phyloP scores from a whole-genome alignment of 2,888 invertebrate species.

The Oscheius sp. region DNA sequence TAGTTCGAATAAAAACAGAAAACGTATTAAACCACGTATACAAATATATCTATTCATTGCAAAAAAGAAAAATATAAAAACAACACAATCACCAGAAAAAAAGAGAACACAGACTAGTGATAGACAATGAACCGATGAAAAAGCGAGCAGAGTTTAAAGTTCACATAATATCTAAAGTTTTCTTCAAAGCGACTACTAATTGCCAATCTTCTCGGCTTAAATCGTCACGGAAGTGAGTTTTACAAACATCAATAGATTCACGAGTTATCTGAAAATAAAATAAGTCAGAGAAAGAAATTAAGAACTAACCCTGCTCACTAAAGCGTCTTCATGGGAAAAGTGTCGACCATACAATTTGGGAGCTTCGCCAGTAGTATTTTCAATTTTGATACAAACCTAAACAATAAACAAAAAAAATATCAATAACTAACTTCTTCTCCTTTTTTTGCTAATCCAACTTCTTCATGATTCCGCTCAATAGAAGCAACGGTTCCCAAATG shows the following conservation, averaged over 20 bases:
- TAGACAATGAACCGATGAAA: conserved; percentile 17
- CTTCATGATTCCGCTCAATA: conserved; percentile 93
- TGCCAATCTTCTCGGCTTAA: conserved; percentile 96
- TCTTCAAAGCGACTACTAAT: conserved; percentile 96
- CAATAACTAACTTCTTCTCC: conserved; percentile 76
- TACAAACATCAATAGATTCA: conserved; percentile 97
- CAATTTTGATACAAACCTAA: conserved; percentile 85
- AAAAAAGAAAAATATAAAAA: not conserved
- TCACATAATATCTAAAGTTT: conserved; percentile 84
- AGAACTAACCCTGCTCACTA: conserved; percentile 81
- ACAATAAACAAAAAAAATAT: not conserved
- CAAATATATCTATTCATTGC: not conserved
- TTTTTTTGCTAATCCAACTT: conserved; percentile 90
- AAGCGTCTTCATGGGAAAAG: conserved; percentile 92
- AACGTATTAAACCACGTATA: not conserved
- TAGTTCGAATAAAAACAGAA: not conserved
- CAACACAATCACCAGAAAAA: conserved; percentile 13
- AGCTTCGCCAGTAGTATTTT: conserved; percentile 94
- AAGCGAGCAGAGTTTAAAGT: not conserved
- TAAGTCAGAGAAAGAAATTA: not conserved
- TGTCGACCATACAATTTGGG: conserved; percentile 98
- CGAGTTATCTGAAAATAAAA: conserved; percentile 84
- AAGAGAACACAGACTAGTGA: not conserved
- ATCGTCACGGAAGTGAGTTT: conserved; percentile 98
- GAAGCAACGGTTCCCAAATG: conserved; percentile 92